Conservation (phyloP, 2,113 vertebrate species). For the Myodes glareolus region DNA sequence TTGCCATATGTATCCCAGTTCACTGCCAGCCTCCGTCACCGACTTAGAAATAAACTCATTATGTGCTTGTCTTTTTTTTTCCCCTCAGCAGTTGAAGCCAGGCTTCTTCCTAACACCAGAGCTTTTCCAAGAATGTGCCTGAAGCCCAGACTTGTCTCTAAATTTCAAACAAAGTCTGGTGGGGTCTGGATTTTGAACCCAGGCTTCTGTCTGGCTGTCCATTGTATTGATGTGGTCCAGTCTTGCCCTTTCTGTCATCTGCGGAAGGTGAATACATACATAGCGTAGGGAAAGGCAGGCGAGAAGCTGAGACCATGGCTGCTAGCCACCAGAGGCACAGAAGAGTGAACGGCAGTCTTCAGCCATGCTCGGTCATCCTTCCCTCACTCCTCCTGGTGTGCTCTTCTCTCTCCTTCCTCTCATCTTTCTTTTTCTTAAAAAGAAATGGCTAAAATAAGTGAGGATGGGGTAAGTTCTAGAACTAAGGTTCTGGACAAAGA, state of each 20-base stretch:
- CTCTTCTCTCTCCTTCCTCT: background rate
- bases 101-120: constrained; percentile 37
- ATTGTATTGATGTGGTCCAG: constrained; percentile 60
- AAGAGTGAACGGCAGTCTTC: background rate
- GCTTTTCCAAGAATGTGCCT: constrained; percentile 65
- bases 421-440: background rate
- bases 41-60: constrained; percentile 18
- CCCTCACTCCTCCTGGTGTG: background rate
- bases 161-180: constrained; percentile 64
- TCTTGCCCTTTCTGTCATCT: constrained; percentile 43
- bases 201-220: constrained; percentile 43
- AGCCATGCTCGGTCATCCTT: no score
- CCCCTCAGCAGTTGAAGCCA: background rate
- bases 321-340: background rate
- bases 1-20: background rate
- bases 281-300: background rate
- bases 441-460: background rate
- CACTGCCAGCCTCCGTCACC: background rate
- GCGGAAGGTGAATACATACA: background rate
- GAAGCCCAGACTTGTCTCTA: constrained; percentile 36
- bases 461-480: background rate
- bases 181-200: constrained; percentile 59
- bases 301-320: background rate
- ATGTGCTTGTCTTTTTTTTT: constrained; percentile 39
- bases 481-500: background rate